Percentiles rank a stretch among this genome's conserved stretches.
phyloP scores from a whole-genome alignment of 2,113 vertebrate genomes.

The Macrotis lagotis region DNA sequence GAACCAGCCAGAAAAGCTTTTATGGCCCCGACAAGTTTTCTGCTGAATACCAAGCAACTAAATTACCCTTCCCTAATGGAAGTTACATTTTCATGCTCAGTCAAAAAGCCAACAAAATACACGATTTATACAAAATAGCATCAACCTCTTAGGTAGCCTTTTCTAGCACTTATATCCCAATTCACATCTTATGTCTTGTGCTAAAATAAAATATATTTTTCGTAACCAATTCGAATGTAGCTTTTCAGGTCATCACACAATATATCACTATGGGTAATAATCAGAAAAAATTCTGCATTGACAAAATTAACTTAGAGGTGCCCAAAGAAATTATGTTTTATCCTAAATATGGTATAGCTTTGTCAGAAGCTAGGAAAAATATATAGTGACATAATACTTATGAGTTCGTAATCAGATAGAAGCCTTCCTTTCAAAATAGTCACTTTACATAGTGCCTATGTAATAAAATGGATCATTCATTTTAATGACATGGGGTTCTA shows the following conservation, averaged over 20 bases:
- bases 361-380: slow-evolving; percentile 33
- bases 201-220: slow-evolving; percentile 73
- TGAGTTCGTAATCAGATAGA: neutral
- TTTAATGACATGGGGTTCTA: slow-evolving; percentile 14
- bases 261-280: slow-evolving; percentile 33
- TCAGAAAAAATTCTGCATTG: slow-evolving; percentile 47
- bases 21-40: slow-evolving; percentile 79
- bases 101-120: slow-evolving; percentile 75
- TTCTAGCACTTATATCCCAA: slow-evolving; percentile 71
- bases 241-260: slow-evolving; percentile 62
- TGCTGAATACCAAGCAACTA: slow-evolving; percentile 77
- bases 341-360: slow-evolving; percentile 14
- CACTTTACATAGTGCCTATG: neutral
- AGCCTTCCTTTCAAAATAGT: slow-evolving; percentile 57
- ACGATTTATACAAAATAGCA: slow-evolving; percentile 79
- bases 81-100: slow-evolving; percentile 70
- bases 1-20: slow-evolving; percentile 81
- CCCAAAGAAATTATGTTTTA: slow-evolving; percentile 7
- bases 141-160: slow-evolving; percentile 75
- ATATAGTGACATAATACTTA: slow-evolving; percentile 32
- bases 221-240: slow-evolving; percentile 60
- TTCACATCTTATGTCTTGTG: slow-evolving; percentile 68
- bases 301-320: slow-evolving; percentile 49
- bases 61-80: slow-evolving; percentile 76
- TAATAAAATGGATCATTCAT: neutral